Base-by-base conservation (phyloP, 2,888 invertebrate genomes). In the Sinelater perroti region DNA sequence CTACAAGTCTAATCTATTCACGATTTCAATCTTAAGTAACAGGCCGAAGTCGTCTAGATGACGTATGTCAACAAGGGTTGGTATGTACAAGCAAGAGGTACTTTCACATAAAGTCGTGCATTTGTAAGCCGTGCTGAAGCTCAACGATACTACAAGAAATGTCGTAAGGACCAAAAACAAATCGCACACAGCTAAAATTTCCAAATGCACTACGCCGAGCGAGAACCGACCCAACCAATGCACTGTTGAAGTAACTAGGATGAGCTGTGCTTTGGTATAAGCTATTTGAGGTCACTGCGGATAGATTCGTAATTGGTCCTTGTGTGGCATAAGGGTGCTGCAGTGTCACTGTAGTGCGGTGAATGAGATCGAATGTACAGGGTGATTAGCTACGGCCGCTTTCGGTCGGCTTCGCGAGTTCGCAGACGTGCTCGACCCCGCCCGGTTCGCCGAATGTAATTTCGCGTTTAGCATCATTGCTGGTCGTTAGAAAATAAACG, bases 221-320 rank as follows among this genome's bases (percentile, higher is more conserved):
- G n/a, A n/a, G n/a, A n/a, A n/a, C n/a, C n/a, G 13, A 35, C 13
- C 26, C 28, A 35, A 20, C 42, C 26, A 24, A 14, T 14, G 28
- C 30, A 21, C 21, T 33, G 11, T 11, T 44, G 21, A 35, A 17
- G 24, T 21, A 13, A 20, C 10, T 5, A 24, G 24, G 24, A 21
- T 7, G n/a, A 8, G 16, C 1, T 40, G 13, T 1, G 11, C 1
- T 40, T 16, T 21, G 8, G 17, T 36, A n/a, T n/a, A n/a, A n/a
- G n/a, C n/a, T 45, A 26, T 18, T 21, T 17, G 17, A 33, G 30
- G 46, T 53, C 45, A 47, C 44, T 55, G 55, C 45, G 46, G 31
- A 40, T 42, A 40, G 45, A 52, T 56, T 56, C 21, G 60, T 56
- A 46, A 56, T 60, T 60, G 60, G 56, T 60, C 60, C 59, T 55